phyloP scores from a whole-genome alignment of 2,113 vertebrate species.

The Burhinus bistriatus region DNA sequence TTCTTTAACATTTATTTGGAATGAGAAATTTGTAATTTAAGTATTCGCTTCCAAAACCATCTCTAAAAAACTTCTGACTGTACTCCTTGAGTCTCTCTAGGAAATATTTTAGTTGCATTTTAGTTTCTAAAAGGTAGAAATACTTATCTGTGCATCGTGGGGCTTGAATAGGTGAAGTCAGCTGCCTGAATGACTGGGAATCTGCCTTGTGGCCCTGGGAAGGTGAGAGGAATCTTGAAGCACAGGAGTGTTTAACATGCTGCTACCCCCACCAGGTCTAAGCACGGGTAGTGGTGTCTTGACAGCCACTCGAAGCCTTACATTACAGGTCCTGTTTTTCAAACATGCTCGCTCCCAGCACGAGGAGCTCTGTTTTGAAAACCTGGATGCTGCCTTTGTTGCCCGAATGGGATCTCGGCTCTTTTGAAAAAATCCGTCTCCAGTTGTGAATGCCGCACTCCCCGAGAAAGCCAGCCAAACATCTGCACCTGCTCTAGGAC shows the following conservation, averaged over 20 bases:
- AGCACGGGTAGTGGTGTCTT: fast-evolving
- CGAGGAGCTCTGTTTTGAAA: background rate
- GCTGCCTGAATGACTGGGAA: background rate
- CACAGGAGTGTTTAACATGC: background rate
- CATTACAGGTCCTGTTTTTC: background rate
- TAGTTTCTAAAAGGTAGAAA: background rate
- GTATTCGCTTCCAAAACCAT: background rate
- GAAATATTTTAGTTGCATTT: background rate
- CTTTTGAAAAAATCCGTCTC: background rate
- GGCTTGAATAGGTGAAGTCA: background rate
- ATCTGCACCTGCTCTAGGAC: background rate
- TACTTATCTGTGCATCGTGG: background rate
- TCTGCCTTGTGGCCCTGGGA: background rate
- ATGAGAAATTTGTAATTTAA: background rate
- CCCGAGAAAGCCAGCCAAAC: background rate
- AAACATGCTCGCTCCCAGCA: background rate
- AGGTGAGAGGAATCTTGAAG: background rate
- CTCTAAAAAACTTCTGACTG: background rate
- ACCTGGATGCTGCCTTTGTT: background rate
- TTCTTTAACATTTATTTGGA: background rate
- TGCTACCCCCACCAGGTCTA: background rate
- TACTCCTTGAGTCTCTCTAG: background rate
- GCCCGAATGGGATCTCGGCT: background rate
- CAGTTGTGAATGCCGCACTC: background rate
- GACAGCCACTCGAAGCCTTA: no score